These are phyloP conservation scores for Pan paniscus DNA, from an alignment of 2,113 vertebrate genomes.

Conservation along the genomic window DNA sequence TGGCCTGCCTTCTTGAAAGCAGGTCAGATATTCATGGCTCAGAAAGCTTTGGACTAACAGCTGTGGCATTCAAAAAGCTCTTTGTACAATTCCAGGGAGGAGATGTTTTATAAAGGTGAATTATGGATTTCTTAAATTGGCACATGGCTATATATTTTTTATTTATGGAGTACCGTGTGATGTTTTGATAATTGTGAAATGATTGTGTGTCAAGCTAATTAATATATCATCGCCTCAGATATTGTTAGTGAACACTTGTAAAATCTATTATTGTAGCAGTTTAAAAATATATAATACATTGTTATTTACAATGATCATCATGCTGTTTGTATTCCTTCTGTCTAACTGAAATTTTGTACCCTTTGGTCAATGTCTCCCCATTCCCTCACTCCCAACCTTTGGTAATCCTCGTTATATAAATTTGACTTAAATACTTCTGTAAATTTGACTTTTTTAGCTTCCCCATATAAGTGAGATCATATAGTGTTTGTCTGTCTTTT, in stretches of 20 bases:
- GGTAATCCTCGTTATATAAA: background rate
- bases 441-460: background rate
- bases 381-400: background rate
- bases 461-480: background rate
- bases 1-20: background rate
- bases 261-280: background rate
- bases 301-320: background rate
- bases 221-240: background rate
- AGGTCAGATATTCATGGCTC: background rate
- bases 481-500: background rate
- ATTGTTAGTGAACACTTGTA: background rate
- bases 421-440: background rate
- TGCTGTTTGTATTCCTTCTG: background rate
- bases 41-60: background rate
- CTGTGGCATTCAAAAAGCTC: background rate
- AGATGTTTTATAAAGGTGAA: background rate
- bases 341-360: background rate
- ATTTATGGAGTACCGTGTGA: background rate
- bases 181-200: background rate
- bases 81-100: background rate
- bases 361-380: background rate
- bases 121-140: background rate
- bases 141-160: background rate
- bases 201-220: background rate
- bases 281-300: background rate